Evolutionary conservation across 2,797 vertebrate species (phyloP).

Genomic region (Myotis myotis): DNA sequence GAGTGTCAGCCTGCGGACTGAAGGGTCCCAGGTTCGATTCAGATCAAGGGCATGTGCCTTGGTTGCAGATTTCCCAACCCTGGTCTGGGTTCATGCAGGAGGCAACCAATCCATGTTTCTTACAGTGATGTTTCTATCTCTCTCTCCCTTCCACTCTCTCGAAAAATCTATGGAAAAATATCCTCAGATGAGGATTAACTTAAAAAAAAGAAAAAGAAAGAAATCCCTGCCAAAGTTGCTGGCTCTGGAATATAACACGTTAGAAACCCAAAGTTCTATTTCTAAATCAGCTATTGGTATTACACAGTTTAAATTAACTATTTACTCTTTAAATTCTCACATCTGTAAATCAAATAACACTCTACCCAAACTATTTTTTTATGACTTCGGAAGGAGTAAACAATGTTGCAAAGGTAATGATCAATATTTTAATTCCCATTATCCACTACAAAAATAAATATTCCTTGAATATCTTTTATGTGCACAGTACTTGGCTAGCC

Average conservation of each 20-base stretch:
- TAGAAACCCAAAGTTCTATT: constrained; percentile 5
- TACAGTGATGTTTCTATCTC: too few species aligned
- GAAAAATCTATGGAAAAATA: too few species aligned
- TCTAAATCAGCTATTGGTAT: background rate
- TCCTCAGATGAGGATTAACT: too few species aligned
- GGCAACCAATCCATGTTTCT: too few species aligned
- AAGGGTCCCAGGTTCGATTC: too few species aligned
- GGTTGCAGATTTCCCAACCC: too few species aligned
- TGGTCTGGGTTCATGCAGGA: too few species aligned
- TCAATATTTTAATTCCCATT: constrained; percentile 37
- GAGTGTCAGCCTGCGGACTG: too few species aligned
- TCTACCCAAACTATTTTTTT: constrained; percentile 1
- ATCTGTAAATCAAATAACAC: constrained; percentile 28
- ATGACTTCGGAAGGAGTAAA: constrained; percentile 21
- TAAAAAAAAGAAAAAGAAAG: too few species aligned
- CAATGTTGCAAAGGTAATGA: background rate
- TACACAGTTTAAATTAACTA: constrained; percentile 13
- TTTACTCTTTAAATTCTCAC: constrained; percentile 22
- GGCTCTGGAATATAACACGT: constrained; percentile 2
- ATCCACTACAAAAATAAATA: background rate
- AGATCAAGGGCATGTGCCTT: too few species aligned
- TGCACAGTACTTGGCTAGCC: background rate
- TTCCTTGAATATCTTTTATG: background rate
- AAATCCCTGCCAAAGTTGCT: background rate
- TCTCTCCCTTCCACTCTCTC: too few species aligned